A percentile compares a stretch with the other conserved stretches of the same genome.
Evolutionary conservation across 2,113 vertebrate genomes (phyloP).

Genomic region (Nerophis lumbriciformis): DNA sequence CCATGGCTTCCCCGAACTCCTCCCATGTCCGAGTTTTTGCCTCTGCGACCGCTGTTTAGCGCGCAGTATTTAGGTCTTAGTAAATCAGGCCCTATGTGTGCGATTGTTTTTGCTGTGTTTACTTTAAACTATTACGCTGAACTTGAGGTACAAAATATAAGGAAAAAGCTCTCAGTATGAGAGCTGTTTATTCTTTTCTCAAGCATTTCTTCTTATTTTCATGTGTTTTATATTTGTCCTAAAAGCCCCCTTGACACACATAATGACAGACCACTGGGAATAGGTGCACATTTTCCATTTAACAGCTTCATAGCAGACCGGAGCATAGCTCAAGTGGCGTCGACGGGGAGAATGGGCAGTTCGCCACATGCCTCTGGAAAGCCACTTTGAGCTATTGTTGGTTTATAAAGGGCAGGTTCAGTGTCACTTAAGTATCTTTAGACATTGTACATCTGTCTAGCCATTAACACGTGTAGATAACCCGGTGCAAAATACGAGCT

Average conservation of each 20-base stretch:
- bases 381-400: constrained; percentile 37
- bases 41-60: too few relatives aligned
- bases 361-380: constrained; percentile 38
- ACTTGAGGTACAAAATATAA: background rate
- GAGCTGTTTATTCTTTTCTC: background rate
- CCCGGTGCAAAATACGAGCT: background rate
- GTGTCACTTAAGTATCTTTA: constrained; percentile 31
- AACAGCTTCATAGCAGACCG: constrained; percentile 48
- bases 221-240: constrained; percentile 20
- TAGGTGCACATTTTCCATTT: constrained; percentile 53
- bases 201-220: constrained; percentile 4
- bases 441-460: constrained; percentile 15
- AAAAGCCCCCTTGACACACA: constrained; percentile 34
- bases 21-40: too few relatives aligned
- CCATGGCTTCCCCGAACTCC: too few relatives aligned
- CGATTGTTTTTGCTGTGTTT: too few relatives aligned
- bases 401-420: constrained; percentile 46
- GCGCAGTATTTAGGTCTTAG: too few relatives aligned
- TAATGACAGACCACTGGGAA: constrained; percentile 47
- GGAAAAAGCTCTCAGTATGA: background rate
- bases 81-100: too few relatives aligned
- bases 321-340: constrained; percentile 31
- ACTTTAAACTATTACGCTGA: too few relatives aligned
- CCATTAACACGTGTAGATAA: background rate
- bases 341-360: constrained; percentile 35